Percentiles rank a stretch among this genome's conserved stretches.
These are phyloP conservation scores for Tonatia bakeri DNA, from an alignment of 2,113 vertebrate genomes.

Conservation along the genomic window DNA sequence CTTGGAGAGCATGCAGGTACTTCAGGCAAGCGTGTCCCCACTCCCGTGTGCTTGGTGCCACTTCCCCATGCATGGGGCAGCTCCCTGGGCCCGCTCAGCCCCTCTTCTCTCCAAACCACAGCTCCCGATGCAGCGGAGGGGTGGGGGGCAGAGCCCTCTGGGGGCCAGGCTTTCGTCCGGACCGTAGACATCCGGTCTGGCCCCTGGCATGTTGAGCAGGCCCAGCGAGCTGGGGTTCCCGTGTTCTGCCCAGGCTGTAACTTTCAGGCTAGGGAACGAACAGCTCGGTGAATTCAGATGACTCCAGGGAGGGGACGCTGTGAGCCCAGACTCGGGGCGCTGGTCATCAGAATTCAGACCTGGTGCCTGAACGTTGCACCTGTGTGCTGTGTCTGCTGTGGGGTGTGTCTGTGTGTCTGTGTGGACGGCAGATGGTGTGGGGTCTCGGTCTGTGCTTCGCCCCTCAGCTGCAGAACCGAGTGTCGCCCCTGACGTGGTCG, in stretches of 20 bases:
- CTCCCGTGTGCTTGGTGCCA: neutral
- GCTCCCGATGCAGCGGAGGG: neutral
- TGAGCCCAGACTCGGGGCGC: rapidly evolving
- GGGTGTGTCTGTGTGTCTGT: neutral
- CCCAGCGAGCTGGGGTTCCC: slow-evolving; percentile 46
- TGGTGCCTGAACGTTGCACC: neutral
- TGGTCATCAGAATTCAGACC: slow-evolving; percentile 53
- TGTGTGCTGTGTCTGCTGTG: rapidly evolving
- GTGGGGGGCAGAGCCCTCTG: neutral
- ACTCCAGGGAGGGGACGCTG: rapidly evolving
- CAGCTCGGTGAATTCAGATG: slow-evolving; percentile 63
- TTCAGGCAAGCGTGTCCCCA: slow-evolving; percentile 78
- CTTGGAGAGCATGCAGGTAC: slow-evolving; percentile 99
- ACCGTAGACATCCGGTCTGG: rapidly evolving
- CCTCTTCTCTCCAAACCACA: rapidly evolving
- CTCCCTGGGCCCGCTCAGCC: slow-evolving; percentile 67
- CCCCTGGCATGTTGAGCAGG: slow-evolving; percentile 17
- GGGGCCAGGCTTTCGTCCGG: neutral
- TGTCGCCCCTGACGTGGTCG: neutral
- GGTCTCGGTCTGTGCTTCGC: neutral
- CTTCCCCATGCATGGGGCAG: slow-evolving; percentile 40
- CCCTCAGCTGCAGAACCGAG: neutral
- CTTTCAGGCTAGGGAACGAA: neutral
- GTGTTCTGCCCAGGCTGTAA: rapidly evolving
- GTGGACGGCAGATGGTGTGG: neutral